Base-by-base conservation (phyloP, 1,140 invertebrate genomes). In the Meloidogyne floridensis region DNA sequence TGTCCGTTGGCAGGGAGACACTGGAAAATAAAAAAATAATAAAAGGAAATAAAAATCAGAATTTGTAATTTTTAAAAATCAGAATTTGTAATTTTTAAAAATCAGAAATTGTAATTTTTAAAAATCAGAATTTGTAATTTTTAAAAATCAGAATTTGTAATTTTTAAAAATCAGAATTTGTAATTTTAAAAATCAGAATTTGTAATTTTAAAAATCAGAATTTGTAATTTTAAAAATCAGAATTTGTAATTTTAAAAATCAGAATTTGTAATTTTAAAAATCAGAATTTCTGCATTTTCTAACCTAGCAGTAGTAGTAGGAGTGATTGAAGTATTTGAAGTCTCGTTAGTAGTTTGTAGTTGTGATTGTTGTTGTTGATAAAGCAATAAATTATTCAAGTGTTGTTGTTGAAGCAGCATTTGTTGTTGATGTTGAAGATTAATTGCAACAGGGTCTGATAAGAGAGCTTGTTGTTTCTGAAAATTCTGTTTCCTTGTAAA, bases 361-460 rank as follows among this genome's bases (percentile, higher is more conserved):
- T 65, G 59, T 5, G 59, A n/a, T 32, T 78, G 76, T 69, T 77
- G 76, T 47, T 78, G 76, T 47, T 78, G 76, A 13, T 70, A 78
- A n/a, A 15, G 43, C 5, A 70, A 10, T 10, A 47, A 47, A 72
- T 18, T 79, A 20, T 72, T 43, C n/a, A 51, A 72, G n/a, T 79
- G 77, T n/a, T 79, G 77, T 72, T 78, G 77, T 70, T 78, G 77
- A 47, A 56, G 32, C 7, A 78, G 7, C n/a, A 70, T 70, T 18
- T 65, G 77, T 11, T 79, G 56, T 20, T 79, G 43, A 43, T 77
- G 77, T 71, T 78, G 77, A 13, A 53, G 13, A 53, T 73, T 43
- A 43, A 73, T n/a, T 73, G 56, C 4, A 59, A 13, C 2, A 4
- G 56, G 15, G 7, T 65, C 59, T 65, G n/a, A n/a, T 7, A 47